Percentiles rank a stretch among this genome's conserved stretches.
Evolutionary conservation across 2,888 invertebrate species (phyloP).

Genomic region (Tethea ocularis): DNA sequence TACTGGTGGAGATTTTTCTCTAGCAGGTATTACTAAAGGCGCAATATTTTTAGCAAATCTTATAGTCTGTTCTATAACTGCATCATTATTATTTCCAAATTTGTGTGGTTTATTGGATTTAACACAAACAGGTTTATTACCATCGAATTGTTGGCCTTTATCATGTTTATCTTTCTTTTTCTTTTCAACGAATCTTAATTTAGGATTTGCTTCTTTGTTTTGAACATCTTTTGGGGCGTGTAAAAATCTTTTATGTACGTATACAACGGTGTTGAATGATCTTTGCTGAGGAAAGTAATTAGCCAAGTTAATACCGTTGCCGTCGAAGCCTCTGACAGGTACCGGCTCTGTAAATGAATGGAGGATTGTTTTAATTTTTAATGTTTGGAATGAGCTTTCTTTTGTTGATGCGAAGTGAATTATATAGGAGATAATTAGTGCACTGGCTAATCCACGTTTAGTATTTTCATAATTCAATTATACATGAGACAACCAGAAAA

Average conservation of each 20-base stretch:
- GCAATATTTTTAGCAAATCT: constrained; percentile 65
- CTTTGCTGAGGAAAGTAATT: constrained; percentile 60
- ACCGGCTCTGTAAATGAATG: constrained; percentile 33
- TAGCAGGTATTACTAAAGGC: constrained; percentile 62
- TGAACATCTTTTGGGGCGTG: constrained; percentile 22
- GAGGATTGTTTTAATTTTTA: constrained; percentile 23
- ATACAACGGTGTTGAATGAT: constrained; percentile 62
- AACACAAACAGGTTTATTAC: constrained; percentile 26
- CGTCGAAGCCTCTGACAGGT: constrained; percentile 44
- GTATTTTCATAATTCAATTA: neutral
- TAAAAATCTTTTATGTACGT: constrained; percentile 64
- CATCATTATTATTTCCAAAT: constrained; percentile 37
- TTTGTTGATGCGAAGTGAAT: neutral
- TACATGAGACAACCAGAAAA: too few species aligned
- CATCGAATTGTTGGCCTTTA: constrained; percentile 51
- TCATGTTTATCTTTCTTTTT: constrained; percentile 37
- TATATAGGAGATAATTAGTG: neutral
- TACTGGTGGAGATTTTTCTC: constrained; percentile 43
- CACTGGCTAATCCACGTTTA: neutral
- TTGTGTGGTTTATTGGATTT: constrained; percentile 33
- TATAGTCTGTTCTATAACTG: constrained; percentile 64
- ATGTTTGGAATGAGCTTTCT: neutral
- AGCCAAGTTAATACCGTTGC: constrained; percentile 58
- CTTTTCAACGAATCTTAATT: constrained; percentile 26
- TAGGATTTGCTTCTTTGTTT: constrained; percentile 24